Percentiles rank a stretch among this genome's conserved stretches.
Evolutionary conservation across 2,113 vertebrate species (phyloP).

Genomic region (Cepphus grylle): DNA sequence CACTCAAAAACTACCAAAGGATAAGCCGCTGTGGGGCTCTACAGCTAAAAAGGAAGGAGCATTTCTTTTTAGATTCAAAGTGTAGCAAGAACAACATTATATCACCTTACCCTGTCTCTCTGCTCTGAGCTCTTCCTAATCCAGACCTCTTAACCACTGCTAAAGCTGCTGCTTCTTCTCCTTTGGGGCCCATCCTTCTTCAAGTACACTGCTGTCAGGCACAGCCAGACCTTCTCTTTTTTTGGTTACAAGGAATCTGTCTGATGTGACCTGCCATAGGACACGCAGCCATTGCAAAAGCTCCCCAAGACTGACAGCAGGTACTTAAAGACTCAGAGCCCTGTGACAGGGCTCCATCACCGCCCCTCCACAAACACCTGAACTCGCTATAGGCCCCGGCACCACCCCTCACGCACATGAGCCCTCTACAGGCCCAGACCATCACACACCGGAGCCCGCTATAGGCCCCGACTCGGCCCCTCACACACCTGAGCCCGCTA

Average conservation of each 20-base stretch:
- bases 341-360: too few species aligned
- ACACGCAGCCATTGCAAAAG: accelerated
- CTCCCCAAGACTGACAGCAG: too few species aligned
- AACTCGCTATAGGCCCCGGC: accelerated
- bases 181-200: neutral
- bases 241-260: too few species aligned
- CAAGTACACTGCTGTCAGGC: too few species aligned
- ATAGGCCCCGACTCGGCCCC: neutral
- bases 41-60: accelerated
- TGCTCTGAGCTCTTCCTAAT: neutral
- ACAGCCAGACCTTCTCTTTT: too few species aligned
- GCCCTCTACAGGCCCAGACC: accelerated
- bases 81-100: neutral
- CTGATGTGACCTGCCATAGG: neutral
- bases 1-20: too few species aligned
- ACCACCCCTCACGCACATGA: neutral
- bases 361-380: neutral
- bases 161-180: neutral
- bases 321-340: neutral
- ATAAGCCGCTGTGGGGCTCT: neutral
- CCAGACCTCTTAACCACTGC: neutral
- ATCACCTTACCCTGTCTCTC: neutral
- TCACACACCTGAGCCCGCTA: accelerated
- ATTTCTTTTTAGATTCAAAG: neutral
- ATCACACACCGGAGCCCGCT: too few species aligned